Percentiles rank a stretch among this genome's conserved stretches.
Evolutionary conservation across 2,113 vertebrate genomes (phyloP).

Genomic region (Cyanoderma ruficeps): DNA sequence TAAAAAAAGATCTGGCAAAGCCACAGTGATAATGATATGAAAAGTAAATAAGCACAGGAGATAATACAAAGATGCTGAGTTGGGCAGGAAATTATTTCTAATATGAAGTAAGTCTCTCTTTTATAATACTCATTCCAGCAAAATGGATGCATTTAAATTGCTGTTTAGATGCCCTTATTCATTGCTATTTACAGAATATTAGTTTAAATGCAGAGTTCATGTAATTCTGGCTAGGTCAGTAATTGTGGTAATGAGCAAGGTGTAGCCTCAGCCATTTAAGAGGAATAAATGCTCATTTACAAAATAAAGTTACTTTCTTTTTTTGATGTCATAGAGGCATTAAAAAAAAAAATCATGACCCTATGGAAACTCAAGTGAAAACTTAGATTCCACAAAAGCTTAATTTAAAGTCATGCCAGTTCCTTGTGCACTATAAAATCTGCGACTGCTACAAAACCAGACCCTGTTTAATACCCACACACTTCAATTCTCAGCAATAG

Average conservation of each 20-base stretch:
- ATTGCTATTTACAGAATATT: neutral
- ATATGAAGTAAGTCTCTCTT: neutral
- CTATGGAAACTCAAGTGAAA: slow-evolving; percentile 9
- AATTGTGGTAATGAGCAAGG: slow-evolving; percentile 46
- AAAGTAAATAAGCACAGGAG: slow-evolving; percentile 19
- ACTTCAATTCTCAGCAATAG: neutral
- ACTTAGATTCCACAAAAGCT: neutral
- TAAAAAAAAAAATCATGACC: neutral
- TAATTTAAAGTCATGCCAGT: slow-evolving; percentile 14
- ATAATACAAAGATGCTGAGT: slow-evolving; percentile 11
- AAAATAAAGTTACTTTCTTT: neutral
- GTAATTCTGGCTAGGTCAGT: slow-evolving; percentile 38
- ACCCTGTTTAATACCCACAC: neutral
- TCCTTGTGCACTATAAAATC: neutral
- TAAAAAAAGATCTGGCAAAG: neutral
- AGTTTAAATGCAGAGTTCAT: slow-evolving; percentile 28
- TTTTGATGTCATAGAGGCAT: neutral
- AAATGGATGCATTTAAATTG: slow-evolving; percentile 58
- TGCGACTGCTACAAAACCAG: neutral
- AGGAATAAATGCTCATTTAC: slow-evolving; percentile 4
- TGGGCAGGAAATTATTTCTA: slow-evolving; percentile 24
- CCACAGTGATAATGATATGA: neutral
- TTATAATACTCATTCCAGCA: neutral
- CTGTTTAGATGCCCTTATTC: neutral
- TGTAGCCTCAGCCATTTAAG: neutral